These are phyloP conservation scores for Dufourea novaeangliae DNA, from an alignment of 1,140 invertebrate genomes.

Conservation along the genomic window DNA sequence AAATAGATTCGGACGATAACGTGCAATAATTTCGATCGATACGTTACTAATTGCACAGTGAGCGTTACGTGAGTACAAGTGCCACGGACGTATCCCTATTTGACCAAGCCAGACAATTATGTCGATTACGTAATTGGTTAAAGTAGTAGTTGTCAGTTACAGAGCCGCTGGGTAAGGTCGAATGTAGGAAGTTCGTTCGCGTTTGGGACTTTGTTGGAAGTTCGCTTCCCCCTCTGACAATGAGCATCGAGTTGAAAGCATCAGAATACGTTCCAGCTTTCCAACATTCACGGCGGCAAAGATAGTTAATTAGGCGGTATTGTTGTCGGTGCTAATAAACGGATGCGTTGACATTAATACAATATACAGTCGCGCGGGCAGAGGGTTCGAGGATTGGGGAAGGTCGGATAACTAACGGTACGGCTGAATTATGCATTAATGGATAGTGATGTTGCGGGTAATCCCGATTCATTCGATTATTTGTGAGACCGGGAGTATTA, in stretches of 20 bases:
- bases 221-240: conserved; percentile 35
- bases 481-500: conserved; percentile 60
- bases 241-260: conserved; percentile 26
- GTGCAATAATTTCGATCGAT: neutral
- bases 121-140: conserved; percentile 32
- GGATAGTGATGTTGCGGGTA: conserved; percentile 71
- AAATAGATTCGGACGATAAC: neutral
- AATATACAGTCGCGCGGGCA: conserved; percentile 55
- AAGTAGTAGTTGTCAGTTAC: conserved; percentile 1
- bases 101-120: conserved; percentile 27
- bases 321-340: conserved; percentile 74
- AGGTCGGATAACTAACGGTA: conserved; percentile 56
- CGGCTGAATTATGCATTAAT: conserved; percentile 73
- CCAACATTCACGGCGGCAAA: conserved; percentile 46
- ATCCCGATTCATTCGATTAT: conserved; percentile 75
- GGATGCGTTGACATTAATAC: conserved; percentile 63
- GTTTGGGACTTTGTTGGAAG: neutral
- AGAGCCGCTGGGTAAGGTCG: neutral
- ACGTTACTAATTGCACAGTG: conserved; percentile 5
- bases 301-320: conserved; percentile 56
- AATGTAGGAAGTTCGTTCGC: neutral
- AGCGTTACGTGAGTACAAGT: neutral
- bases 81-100: conserved; percentile 19
- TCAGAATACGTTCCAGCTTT: conserved; percentile 54
- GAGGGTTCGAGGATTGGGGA: conserved; percentile 13